Evolutionary conservation across 2,797 vertebrate genomes (phyloP).

Genomic region (Diplodus puntazzo): DNA sequence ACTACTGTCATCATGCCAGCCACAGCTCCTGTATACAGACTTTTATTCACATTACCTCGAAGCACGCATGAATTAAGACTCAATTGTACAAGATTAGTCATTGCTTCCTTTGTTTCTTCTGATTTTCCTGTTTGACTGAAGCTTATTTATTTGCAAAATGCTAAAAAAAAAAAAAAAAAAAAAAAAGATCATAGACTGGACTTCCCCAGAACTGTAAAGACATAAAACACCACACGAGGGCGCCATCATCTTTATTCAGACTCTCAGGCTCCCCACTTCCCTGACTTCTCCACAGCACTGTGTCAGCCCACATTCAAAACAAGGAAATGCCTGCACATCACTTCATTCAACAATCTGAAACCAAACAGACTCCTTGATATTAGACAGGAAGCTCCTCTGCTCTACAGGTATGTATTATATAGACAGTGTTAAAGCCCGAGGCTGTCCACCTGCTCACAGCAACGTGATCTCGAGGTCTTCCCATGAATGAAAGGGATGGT

Average conservation of each 20-base stretch:
- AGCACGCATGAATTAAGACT: not conserved
- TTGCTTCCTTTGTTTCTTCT: not conserved
- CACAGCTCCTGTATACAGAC: not conserved
- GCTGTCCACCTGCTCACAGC: slow-evolving; percentile 44
- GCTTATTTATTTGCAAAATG: not conserved
- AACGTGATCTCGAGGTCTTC: slow-evolving; percentile 36
- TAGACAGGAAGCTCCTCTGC: not conserved
- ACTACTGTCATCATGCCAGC: not conserved
- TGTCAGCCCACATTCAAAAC: not conserved
- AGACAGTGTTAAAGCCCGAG: slow-evolving; percentile 35
- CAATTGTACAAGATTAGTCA: not conserved
- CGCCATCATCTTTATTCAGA: slow-evolving; percentile 53
- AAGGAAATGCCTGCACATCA: slow-evolving; percentile 1
- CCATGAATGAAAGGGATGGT: slow-evolving; percentile 47
- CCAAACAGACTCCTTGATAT: not conserved
- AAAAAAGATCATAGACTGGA: not conserved
- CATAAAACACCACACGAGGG: slow-evolving; percentile 74
- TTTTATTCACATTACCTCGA: not conserved
- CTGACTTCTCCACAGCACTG: not conserved
- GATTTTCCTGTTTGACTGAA: not conserved
- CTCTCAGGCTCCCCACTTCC: not conserved
- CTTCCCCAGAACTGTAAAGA: slow-evolving; percentile 39
- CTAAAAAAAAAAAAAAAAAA: no score
- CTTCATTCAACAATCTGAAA: not conserved
- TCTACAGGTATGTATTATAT: not conserved